phyloP scores from a whole-genome alignment of 1,140 invertebrate genomes.

The Dinoponera quadriceps region DNA sequence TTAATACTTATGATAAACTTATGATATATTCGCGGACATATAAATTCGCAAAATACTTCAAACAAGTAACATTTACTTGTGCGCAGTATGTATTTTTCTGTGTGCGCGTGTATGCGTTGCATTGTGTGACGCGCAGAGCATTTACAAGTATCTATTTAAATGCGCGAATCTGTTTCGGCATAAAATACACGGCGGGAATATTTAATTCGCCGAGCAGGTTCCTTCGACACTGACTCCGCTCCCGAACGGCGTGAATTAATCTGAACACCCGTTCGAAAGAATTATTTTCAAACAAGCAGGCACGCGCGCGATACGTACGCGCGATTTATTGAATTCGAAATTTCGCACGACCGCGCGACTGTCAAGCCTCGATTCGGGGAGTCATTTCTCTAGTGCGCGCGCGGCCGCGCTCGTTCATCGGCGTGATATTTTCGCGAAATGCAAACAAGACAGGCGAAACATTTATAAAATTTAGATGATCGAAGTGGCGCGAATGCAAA shows the following conservation, averaged over 20 bases:
- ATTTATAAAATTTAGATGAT: conserved; percentile 55
- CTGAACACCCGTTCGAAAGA: conserved; percentile 14
- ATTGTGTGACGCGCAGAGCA: neutral
- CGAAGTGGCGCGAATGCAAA: conserved; percentile 45
- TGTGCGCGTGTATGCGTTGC: neutral
- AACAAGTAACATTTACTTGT: too few relatives aligned
- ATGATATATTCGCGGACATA: too few relatives aligned
- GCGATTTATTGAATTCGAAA: conserved; percentile 31
- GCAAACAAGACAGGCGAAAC: conserved; percentile 30
- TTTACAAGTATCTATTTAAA: neutral
- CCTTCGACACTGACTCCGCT: neutral
- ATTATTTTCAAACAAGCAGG: neutral
- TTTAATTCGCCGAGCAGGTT: neutral
- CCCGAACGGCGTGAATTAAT: conserved; percentile 8
- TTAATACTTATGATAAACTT: too few relatives aligned
- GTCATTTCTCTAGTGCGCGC: conserved; percentile 4
- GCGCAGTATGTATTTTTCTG: too few relatives aligned
- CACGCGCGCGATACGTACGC: neutral
- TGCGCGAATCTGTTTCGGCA: neutral
- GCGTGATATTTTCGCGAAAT: conserved; percentile 37
- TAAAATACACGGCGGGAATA: neutral
- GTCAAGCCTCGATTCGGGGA: conserved; percentile 24
- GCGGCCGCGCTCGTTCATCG: neutral
- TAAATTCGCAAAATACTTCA: too few relatives aligned
- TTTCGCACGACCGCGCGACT: neutral